phyloP scores from a whole-genome alignment of 2,113 vertebrate species.

The Corythaeola cristata region DNA sequence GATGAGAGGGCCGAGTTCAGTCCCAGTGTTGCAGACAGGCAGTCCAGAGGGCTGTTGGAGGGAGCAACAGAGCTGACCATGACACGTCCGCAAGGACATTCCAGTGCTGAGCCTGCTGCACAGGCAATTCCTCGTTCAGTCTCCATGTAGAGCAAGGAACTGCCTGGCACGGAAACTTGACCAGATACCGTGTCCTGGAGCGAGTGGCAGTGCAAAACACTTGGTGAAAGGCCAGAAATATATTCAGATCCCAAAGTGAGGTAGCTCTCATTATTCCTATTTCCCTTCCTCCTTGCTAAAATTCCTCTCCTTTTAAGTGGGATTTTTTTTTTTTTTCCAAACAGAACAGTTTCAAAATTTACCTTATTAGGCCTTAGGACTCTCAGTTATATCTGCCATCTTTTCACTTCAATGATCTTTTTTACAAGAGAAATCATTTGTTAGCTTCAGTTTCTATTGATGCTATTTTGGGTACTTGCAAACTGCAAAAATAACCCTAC shows the following conservation, averaged over 20 bases:
- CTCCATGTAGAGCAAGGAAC: not conserved
- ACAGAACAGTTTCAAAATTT: not conserved
- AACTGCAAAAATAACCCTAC: not conserved
- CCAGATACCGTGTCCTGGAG: accelerated
- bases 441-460: not conserved
- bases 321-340: too few species aligned
- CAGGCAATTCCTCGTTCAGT: accelerated
- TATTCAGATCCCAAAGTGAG: not conserved
- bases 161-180: not conserved
- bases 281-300: not conserved
- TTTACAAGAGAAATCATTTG: not conserved
- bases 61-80: accelerated
- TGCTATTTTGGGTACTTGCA: not conserved
- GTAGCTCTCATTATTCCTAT: not conserved
- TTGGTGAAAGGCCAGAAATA: not conserved
- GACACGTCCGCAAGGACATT: accelerated
- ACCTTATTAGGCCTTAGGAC: not conserved
- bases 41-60: too few species aligned
- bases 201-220: not conserved
- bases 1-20: accelerated
- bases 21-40: not conserved
- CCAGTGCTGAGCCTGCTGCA: not conserved
- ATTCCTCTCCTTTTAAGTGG: not conserved
- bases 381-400: not conserved
- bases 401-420: not conserved